Evolutionary conservation across 2,888 invertebrate genomes (phyloP), one percentile per base, ranked within the genome.

Genomic region (Pseudoips prasinana): DNA sequence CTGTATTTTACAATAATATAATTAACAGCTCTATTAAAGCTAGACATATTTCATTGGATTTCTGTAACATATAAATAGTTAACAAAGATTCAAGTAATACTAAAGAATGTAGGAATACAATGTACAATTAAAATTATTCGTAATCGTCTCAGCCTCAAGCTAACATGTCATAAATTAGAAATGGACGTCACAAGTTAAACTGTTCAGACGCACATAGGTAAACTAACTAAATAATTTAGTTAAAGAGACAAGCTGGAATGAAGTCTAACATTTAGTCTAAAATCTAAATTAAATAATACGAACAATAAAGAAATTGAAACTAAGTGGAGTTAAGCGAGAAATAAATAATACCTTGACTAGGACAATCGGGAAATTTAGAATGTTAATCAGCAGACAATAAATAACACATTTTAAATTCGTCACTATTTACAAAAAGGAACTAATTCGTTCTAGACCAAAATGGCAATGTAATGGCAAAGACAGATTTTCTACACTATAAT

Each of bases 391-490:
- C 67, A 71, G 66, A 60, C 64, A 82, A 82, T 82, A 84, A 84
- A 79, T 79, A 81, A 81, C 73, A 79, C 69, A 73, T 68, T 74
- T 74, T 78, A 80, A 82, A 85, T 81, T 84, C 81, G 77, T 78
- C 71, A 73, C 77, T 88, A 86, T 87, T 82, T 85, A 87, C 84
- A 73, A 73, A 73, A 77, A 87, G 87, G 87, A 88, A 88, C 87
- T 87, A 79, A 84, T 76, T 80, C 77, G 73, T 73, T 82, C 72
- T 84, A 83, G 73, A 83, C 84, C 83, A 72, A 84, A 84, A 86
- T 88, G 87, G 87, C 87, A 87, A 87, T 81, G 73, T 82, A 81
- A 86, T 87, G 87, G 87, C 87, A 87, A 83, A 79, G 56, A 77
- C 70, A 72, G 46, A 46, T 75, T 73, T 73, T 70, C 53, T 74